Percentiles rank a stretch among this genome's conserved stretches.
Conservation (phyloP, 1,140 invertebrate genomes). For the Ganaspis sp. region DNA sequence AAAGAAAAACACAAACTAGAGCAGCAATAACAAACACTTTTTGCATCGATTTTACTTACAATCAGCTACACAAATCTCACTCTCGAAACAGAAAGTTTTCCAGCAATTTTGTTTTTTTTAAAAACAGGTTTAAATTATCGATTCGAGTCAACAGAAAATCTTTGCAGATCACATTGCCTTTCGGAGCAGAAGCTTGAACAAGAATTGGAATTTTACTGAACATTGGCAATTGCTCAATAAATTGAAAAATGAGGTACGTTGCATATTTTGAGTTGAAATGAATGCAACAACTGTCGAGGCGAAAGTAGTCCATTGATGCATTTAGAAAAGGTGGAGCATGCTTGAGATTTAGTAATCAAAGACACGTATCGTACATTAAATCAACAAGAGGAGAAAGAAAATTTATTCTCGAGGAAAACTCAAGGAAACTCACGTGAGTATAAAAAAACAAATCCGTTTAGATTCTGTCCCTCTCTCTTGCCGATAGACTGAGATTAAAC, state of each 20-base stretch:
- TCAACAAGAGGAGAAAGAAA: slow-evolving; percentile 41
- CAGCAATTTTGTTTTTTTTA: background rate
- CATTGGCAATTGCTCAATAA: background rate
- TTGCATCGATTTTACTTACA: too few relatives aligned
- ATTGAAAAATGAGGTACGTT: slow-evolving; percentile 8
- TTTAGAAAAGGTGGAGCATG: slow-evolving; percentile 1
- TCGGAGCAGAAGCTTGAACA: background rate
- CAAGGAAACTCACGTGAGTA: background rate
- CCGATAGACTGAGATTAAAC: slow-evolving; percentile 19
- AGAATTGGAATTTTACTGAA: background rate
- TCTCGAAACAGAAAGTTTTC: too few relatives aligned
- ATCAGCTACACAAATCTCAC: too few relatives aligned
- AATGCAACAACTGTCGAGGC: slow-evolving; percentile 1
- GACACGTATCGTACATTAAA: slow-evolving; percentile 29
- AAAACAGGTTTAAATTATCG: background rate
- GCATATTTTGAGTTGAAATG: slow-evolving; percentile 21
- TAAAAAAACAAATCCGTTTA: background rate
- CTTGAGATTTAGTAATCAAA: slow-evolving; percentile 4
- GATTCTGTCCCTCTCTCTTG: slow-evolving; percentile 11
- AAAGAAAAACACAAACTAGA: too few relatives aligned
- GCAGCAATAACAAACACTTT: too few relatives aligned
- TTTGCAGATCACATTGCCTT: background rate
- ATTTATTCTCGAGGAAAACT: slow-evolving; percentile 13
- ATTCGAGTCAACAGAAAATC: background rate
- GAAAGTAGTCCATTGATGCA: slow-evolving; percentile 18